Conservation (phyloP, 1,140 invertebrate species). For the Arion vulgaris region DNA sequence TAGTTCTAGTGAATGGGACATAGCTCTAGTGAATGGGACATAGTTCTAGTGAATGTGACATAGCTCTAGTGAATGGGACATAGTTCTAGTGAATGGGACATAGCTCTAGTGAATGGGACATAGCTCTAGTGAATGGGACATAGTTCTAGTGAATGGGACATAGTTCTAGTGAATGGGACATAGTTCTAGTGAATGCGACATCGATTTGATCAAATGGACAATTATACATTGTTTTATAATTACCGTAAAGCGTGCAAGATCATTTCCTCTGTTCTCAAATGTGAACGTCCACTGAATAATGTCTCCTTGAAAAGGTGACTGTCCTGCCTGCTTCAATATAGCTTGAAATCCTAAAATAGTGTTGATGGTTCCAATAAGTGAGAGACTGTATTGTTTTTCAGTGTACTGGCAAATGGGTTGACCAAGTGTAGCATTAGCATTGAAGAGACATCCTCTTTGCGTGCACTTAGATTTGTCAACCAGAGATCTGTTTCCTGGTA, state of each 20-base stretch:
- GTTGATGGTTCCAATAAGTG: background rate
- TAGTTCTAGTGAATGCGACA: no score
- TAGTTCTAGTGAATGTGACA: no score
- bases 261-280: constrained; percentile 22
- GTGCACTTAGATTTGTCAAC: background rate
- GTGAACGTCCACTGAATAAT: background rate
- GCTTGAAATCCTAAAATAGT: constrained; percentile 10
- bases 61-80: no score
- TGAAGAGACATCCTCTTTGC: background rate
- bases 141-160: no score
- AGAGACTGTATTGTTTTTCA: background rate
- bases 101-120: no score
- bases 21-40: no score
- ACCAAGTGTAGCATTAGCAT: background rate
- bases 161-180: no score
- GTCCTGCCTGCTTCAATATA: background rate
- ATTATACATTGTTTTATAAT: background rate
- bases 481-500: background rate
- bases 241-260: constrained; percentile 11
- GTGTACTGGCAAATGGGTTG: background rate
- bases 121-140: no score
- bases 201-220: no score
- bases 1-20: no score
- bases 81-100: no score
- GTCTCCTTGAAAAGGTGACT: constrained; percentile 23